Conservation (phyloP, 2,888 invertebrate genomes). For the Baccha elongata region DNA sequence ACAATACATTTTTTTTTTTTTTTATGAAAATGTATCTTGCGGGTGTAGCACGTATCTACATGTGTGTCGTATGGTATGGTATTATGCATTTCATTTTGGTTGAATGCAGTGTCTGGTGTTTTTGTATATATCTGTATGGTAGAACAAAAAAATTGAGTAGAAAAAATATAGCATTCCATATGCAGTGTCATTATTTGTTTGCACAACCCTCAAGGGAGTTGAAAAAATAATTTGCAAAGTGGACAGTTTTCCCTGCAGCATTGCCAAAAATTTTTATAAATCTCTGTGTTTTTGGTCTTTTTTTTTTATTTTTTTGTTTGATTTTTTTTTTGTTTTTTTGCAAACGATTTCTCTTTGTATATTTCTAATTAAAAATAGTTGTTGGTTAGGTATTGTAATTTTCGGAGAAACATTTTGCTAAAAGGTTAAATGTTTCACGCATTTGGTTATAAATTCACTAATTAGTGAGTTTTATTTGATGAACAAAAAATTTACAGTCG, state of each 20-base stretch:
- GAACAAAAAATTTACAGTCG: too few species aligned
- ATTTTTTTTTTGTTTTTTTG: not conserved
- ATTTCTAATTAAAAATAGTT: too few species aligned
- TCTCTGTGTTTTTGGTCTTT: constrained; percentile 29
- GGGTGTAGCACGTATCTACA: constrained; percentile 13
- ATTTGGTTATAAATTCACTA: too few species aligned
- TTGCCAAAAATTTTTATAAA: constrained; percentile 59
- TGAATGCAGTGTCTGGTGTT: constrained; percentile 30
- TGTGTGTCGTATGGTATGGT: not conserved
- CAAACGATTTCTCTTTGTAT: too few species aligned
- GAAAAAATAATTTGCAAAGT: constrained; percentile 62
- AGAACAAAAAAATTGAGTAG: not conserved
- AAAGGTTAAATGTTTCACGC: too few species aligned
- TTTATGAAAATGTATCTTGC: constrained; percentile 17
- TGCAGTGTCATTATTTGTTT: constrained; percentile 52
- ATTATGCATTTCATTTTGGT: constrained; percentile 13
- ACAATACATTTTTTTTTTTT: constrained; percentile 60
- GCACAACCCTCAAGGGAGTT: constrained; percentile 21
- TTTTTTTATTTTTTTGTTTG: not conserved
- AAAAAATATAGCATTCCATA: constrained; percentile 36
- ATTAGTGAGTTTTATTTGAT: too few species aligned
- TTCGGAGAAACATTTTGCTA: too few species aligned
- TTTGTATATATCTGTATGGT: constrained; percentile 9
- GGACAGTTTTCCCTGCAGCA: constrained; percentile 55
- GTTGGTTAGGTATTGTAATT: too few species aligned